Conservation (phyloP, 2,888 invertebrate genomes). For the Ophion ventricosus region DNA sequence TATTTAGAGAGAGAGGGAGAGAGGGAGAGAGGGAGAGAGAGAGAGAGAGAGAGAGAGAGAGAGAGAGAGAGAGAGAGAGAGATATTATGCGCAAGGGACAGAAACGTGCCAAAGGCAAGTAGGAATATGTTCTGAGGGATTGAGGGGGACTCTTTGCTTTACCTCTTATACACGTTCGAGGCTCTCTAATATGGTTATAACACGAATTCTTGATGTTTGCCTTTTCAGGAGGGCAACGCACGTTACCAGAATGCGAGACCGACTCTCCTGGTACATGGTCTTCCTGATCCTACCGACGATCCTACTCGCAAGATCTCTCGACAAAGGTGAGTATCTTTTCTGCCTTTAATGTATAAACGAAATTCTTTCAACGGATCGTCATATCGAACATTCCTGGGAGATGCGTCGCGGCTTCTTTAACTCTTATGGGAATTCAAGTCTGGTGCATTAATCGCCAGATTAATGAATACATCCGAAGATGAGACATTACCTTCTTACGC, state of each 20-base stretch:
- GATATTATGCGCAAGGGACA: not conserved
- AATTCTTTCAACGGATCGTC: not conserved
- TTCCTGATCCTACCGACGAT: slow-evolving; percentile 82
- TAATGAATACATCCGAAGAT: too few species aligned
- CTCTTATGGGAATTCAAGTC: too few species aligned
- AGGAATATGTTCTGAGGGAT: slow-evolving; percentile 1
- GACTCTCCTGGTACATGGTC: slow-evolving; percentile 83
- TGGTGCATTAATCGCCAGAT: too few species aligned
- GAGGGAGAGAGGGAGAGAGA: too few species aligned
- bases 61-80: too few species aligned
- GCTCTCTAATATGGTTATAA: slow-evolving; percentile 43
- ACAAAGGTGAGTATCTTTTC: slow-evolving; percentile 79
- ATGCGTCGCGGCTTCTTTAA: too few species aligned
- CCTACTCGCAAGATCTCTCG: slow-evolving; percentile 82
- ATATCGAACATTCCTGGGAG: not conserved
- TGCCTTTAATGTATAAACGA: not conserved
- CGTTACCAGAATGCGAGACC: slow-evolving; percentile 82
- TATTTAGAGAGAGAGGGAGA: slow-evolving; percentile 32
- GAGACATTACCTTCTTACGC: too few species aligned
- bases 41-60: too few species aligned
- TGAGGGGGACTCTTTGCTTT: slow-evolving; percentile 29
- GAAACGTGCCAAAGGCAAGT: slow-evolving; percentile 4
- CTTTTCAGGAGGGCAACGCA: slow-evolving; percentile 68
- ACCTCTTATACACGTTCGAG: slow-evolving; percentile 28
- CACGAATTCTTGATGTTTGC: slow-evolving; percentile 47